Base-by-base conservation (phyloP, 1,140 invertebrate genomes). In the Drosophila watanabei region DNA sequence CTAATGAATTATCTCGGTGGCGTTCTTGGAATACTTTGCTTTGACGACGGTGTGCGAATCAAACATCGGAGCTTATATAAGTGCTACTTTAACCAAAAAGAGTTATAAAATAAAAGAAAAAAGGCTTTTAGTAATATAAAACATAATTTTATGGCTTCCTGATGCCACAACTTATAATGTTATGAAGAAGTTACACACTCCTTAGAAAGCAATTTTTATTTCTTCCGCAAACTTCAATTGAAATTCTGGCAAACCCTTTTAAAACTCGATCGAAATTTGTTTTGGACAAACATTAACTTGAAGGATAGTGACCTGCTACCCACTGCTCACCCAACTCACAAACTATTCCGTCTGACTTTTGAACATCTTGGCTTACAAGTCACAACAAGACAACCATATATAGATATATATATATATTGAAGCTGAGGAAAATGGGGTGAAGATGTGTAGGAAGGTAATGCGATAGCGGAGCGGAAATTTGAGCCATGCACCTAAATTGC, bases 401-500 rank as follows among this genome's bases (percentile, higher is more conserved):
- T 18, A 45, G 16, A 46, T 3, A 37, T 20, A 18, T 24, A 61
- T 35, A 20, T 59, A 9, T 37, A n/a, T 45, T 4, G 16, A 2
- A 33, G 18, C 20, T 24, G 18, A 24, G 35, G 52, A 20, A 61
- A 37, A 28, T 5, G 8, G 30, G 16, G 10, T 32, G 45, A 37
- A 71, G 66, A 73, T 62, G 64, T 32, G 39, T 20, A 41, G 48
- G 41, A 57, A 48, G 35, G 84, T 79, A 89, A 84, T 43, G 66
- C 69, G 81, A 88, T 84, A 88, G 68, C 57, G 45, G n/a, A 45
- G 51, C 81, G 85, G 85, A 88, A 84, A 88, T 88, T 88, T 75
- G 85, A 88, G 78, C 81, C 79, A 85, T 89, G 81, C 78, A 88
- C 66, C 85, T 84, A 85, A 90, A 90, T 89, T 89, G 86, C 86